These are phyloP conservation scores for Troides aeacus DNA, from an alignment of 2,888 invertebrate genomes.

Conservation along the genomic window DNA sequence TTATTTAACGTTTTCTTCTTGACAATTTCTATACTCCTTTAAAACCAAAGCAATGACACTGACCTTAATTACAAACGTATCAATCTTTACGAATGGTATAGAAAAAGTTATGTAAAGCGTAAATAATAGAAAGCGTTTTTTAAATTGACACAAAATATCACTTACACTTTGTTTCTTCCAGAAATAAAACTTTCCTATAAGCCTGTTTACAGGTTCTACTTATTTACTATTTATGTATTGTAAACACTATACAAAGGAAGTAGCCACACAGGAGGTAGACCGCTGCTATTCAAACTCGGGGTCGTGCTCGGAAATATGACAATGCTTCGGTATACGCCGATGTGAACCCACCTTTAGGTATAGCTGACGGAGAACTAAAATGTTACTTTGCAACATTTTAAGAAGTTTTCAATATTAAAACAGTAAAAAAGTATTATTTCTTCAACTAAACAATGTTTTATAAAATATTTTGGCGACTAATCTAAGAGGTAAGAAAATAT, in stretches of 20 bases:
- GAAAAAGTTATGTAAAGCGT: not conserved
- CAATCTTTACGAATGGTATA: too few species aligned
- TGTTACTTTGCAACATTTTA: conserved; percentile 31
- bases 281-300: conserved; percentile 60
- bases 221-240: conserved; percentile 67
- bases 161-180: conserved; percentile 33
- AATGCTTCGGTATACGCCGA: conserved; percentile 64
- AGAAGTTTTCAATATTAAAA: too few species aligned
- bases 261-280: conserved; percentile 55
- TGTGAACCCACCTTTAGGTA: conserved; percentile 68
- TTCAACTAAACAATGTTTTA: too few species aligned
- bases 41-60: too few species aligned
- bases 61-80: too few species aligned
- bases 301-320: conserved; percentile 65
- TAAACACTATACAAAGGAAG: conserved; percentile 63
- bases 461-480: too few species aligned
- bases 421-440: too few species aligned
- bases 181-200: conserved; percentile 62
- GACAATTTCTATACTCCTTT: too few species aligned
- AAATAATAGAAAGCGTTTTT: not conserved
- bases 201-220: conserved; percentile 59
- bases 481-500: too few species aligned
- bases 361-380: conserved; percentile 49
- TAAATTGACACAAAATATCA: conserved; percentile 22
- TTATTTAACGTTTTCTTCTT: too few species aligned